Conservation (phyloP, 1,140 invertebrate species). For the Conus ventricosus region DNA sequence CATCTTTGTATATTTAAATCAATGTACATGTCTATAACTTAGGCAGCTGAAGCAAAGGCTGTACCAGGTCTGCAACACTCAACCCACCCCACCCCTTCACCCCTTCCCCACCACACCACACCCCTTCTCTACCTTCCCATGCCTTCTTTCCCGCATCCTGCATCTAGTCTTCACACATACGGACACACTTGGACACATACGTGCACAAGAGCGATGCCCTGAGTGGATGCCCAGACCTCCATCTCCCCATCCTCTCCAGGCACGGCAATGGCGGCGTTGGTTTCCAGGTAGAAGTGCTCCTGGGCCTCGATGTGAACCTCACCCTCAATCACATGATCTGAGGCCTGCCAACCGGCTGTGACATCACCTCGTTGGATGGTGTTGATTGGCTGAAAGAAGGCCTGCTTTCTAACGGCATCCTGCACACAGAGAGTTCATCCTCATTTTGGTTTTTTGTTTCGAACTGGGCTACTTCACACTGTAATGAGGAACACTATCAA, state of each 20-base stretch:
- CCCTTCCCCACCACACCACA: no score
- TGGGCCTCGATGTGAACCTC: slow-evolving; percentile 90
- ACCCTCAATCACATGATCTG: slow-evolving; percentile 77
- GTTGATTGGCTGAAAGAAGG: slow-evolving; percentile 45
- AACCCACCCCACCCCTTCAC: no score
- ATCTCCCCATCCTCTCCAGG: slow-evolving; percentile 90
- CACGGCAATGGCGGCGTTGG: slow-evolving; percentile 83
- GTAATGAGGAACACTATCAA: no score
- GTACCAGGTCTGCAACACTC: no score
- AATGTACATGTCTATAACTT: no score
- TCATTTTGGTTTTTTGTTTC: no score
- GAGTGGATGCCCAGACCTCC: slow-evolving; percentile 88
- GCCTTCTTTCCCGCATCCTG: no score
- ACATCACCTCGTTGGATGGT: slow-evolving; percentile 81
- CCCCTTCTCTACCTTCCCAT: no score
- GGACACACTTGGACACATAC: slow-evolving; percentile 55
- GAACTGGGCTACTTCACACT: no score
- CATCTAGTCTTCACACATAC: no score
- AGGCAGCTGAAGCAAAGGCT: no score
- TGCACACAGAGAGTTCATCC: background rate
- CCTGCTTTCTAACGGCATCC: slow-evolving; percentile 60
- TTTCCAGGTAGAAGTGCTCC: slow-evolving; percentile 98
- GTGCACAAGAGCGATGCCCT: slow-evolving; percentile 86
- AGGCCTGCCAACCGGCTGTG: slow-evolving; percentile 79
- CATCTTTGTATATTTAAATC: no score